These are phyloP conservation scores for Papilio elwesi DNA, from an alignment of 2,888 invertebrate species.

Conservation along the genomic window DNA sequence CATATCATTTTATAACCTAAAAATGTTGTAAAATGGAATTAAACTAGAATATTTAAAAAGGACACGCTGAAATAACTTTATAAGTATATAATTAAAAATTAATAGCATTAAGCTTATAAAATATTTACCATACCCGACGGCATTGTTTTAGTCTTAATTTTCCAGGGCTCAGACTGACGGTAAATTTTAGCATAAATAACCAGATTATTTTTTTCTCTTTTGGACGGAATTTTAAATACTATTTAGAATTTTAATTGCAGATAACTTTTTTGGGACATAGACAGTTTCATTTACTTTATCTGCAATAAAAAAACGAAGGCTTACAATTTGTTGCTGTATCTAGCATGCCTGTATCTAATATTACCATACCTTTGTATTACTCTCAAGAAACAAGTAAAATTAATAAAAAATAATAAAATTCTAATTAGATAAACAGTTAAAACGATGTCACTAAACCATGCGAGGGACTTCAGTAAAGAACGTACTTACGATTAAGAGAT, in stretches of 20 bases:
- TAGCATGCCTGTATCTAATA: no score
- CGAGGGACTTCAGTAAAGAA: no score
- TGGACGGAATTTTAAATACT: constrained; percentile 9
- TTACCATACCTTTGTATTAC: no score
- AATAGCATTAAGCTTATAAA: constrained; percentile 36
- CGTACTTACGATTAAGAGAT: no score
- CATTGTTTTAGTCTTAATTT: constrained; percentile 38
- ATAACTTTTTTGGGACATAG: constrained; percentile 8
- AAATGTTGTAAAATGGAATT: constrained; percentile 16
- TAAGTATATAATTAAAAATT: constrained; percentile 33
- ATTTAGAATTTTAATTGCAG: not conserved
- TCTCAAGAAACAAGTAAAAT: no score
- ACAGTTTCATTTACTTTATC: no score
- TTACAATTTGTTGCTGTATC: no score
- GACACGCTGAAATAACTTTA: constrained; percentile 29
- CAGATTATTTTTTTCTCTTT: constrained; percentile 27
- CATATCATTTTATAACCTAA: constrained; percentile 8
- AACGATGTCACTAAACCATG: no score
- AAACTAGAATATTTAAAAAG: constrained; percentile 21
- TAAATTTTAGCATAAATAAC: constrained; percentile 22
- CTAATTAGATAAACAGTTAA: no score
- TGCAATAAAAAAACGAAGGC: no score
- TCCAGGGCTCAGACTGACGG: constrained; percentile 13
- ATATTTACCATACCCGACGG: constrained; percentile 35
- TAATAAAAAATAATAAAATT: no score